Percentiles rank a stretch among this genome's conserved stretches.
phyloP scores from a whole-genome alignment of 2,797 vertebrate genomes.

The Okamejei kenojei region DNA sequence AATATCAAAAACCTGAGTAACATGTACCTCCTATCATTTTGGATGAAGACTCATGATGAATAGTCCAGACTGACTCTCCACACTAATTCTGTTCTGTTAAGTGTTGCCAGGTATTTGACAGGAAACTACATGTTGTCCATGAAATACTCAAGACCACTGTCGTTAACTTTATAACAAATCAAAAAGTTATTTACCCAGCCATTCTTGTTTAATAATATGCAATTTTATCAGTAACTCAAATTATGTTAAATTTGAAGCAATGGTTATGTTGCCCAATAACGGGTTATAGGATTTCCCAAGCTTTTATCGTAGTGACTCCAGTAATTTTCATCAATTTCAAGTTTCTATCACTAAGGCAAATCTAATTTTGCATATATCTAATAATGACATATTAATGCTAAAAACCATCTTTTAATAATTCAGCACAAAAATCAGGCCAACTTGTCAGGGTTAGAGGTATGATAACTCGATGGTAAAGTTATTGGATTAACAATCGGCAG shows the following conservation, averaged over 20 bases:
- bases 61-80: neutral
- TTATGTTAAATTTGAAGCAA: neutral
- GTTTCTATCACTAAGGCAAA: neutral
- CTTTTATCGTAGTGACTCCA: neutral
- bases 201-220: neutral
- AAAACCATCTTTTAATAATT: neutral
- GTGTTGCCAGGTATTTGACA: neutral
- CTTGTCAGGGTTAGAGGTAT: neutral
- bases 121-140: neutral
- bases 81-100: too few species aligned
- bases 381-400: neutral
- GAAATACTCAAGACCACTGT: neutral
- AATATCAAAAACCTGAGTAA: neutral
- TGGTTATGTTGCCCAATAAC: neutral
- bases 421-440: neutral
- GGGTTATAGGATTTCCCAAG: neutral
- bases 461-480: too few species aligned
- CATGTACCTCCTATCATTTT: neutral
- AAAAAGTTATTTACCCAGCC: neutral
- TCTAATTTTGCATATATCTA: neutral
- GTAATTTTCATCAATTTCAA: neutral
- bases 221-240: neutral
- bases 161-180: neutral
- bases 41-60: neutral
- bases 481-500: too few species aligned